A percentile compares a stretch with the other conserved stretches of the same genome.
Conservation (phyloP, 2,113 vertebrate species). For the Sisor rabdophorus region DNA sequence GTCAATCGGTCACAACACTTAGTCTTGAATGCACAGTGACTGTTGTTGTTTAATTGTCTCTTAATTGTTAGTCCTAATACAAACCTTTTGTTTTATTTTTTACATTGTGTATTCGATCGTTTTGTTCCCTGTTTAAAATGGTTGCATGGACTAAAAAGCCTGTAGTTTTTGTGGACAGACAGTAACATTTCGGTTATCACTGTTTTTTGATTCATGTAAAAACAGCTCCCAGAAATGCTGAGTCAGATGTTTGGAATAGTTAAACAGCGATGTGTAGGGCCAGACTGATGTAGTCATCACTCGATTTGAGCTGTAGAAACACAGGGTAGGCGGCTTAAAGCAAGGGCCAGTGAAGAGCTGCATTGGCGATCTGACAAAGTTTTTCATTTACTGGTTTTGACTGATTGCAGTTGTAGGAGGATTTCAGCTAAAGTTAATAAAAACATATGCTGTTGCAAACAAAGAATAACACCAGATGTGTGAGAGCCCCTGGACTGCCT, state of each 20-base stretch:
- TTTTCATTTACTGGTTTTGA: constrained; percentile 24
- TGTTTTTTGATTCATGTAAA: constrained; percentile 48
- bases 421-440: constrained; percentile 13
- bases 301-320: constrained; percentile 1
- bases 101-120: too few species aligned
- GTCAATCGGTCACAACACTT: too few species aligned
- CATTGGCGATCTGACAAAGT: constrained; percentile 31
- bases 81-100: background rate
- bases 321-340: constrained; percentile 28
- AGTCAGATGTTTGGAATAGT: constrained; percentile 44
- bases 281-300: constrained; percentile 28
- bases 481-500: background rate
- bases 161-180: background rate
- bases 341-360: constrained; percentile 23
- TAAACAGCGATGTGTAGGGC: constrained; percentile 9
- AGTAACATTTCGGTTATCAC: background rate
- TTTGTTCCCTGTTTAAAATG: background rate
- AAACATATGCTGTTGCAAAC: constrained; percentile 22
- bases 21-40: background rate
- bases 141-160: background rate
- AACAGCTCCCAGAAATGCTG: constrained; percentile 41
- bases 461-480: constrained; percentile 35
- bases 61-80: background rate
- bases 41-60: background rate
- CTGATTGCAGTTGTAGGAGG: constrained; percentile 31